phyloP scores from a whole-genome alignment of 2,888 invertebrate genomes.

The Stomorhina lunata region DNA sequence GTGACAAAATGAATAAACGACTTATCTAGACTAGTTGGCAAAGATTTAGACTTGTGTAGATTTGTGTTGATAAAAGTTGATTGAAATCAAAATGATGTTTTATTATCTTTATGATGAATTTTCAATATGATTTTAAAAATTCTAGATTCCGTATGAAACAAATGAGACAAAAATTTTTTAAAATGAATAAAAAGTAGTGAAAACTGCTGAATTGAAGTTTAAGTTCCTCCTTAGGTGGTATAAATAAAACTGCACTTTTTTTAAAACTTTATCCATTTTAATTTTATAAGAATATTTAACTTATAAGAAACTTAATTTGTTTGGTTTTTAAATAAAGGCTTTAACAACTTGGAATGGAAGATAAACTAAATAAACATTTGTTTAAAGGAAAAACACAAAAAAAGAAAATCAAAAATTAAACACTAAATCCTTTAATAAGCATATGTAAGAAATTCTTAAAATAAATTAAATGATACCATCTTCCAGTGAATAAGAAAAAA shows the following conservation, averaged over 20 bases:
- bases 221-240: too few relatives aligned
- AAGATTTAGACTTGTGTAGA: neutral
- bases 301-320: constrained; percentile 23
- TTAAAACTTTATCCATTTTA: constrained; percentile 5
- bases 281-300: constrained; percentile 30
- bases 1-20: neutral
- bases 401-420: too few relatives aligned
- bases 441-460: neutral
- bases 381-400: neutral
- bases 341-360: constrained; percentile 54
- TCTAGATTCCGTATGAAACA: too few relatives aligned
- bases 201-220: too few relatives aligned
- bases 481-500: constrained; percentile 15
- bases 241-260: neutral
- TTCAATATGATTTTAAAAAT: too few relatives aligned
- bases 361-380: constrained; percentile 29
- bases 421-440: neutral
- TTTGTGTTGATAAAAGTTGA: neutral
- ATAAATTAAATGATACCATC: constrained; percentile 28
- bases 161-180: too few relatives aligned
- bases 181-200: too few relatives aligned
- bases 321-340: constrained; percentile 34
- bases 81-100: too few relatives aligned
- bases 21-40: neutral
- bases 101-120: too few relatives aligned